Conservation (phyloP, 2,888 invertebrate genomes). For the Drosophila algonquin region DNA sequence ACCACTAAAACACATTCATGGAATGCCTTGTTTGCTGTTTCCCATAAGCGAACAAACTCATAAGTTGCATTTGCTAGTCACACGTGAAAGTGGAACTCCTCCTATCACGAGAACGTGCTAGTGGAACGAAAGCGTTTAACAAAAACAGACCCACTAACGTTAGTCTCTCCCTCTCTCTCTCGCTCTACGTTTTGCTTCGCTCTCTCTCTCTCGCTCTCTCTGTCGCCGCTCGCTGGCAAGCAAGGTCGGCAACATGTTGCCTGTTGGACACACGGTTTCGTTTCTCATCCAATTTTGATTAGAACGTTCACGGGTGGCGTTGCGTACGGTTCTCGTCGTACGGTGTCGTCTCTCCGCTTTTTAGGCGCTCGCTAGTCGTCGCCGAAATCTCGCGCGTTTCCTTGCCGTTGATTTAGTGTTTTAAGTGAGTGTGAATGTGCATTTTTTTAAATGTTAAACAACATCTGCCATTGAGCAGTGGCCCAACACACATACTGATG, state of each 20-base stretch:
- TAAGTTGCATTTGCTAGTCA: neutral
- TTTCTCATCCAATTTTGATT: slow-evolving; percentile 70
- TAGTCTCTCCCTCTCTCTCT: neutral
- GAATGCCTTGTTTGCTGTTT: neutral
- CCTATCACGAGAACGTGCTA: slow-evolving; percentile 26
- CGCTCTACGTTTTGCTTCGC: slow-evolving; percentile 10
- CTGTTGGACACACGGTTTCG: slow-evolving; percentile 56
- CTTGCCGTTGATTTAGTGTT: slow-evolving; percentile 24
- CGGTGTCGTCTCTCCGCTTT: slow-evolving; percentile 9
- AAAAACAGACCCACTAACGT: slow-evolving; percentile 61
- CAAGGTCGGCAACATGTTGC: slow-evolving; percentile 77
- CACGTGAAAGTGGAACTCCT: too few relatives aligned
- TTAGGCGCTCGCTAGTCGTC: slow-evolving; percentile 2
- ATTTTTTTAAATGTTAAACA: slow-evolving; percentile 53
- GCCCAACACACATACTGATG: slow-evolving; percentile 39
- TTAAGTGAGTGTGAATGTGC: slow-evolving; percentile 36
- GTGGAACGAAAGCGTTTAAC: slow-evolving; percentile 48
- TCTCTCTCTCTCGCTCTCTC: slow-evolving; percentile 10
- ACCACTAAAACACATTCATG: too few relatives aligned
- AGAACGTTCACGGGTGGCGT: slow-evolving; percentile 54
- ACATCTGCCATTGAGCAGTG: slow-evolving; percentile 50
- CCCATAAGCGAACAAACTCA: neutral
- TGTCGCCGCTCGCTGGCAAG: neutral
- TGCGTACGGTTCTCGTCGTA: slow-evolving; percentile 50
- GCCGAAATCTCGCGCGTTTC: slow-evolving; percentile 37